Base-by-base conservation (phyloP, 2,797 vertebrate genomes). In the Sternotherus odoratus region DNA sequence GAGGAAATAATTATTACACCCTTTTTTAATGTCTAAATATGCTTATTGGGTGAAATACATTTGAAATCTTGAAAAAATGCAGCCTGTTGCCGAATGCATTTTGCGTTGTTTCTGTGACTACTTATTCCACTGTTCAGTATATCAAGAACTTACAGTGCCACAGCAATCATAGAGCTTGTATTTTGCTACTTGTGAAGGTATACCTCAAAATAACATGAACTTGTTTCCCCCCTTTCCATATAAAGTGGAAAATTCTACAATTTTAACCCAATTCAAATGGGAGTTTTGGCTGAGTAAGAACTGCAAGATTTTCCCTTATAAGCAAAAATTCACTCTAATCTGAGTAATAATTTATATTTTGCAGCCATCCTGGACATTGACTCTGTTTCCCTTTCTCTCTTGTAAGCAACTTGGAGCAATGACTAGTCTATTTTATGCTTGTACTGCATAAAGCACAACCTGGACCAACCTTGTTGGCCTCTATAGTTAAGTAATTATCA, bases 21-120 rank as follows among this genome's bases (percentile, higher is more conserved):
- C 85, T 13, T 2, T 63, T 79, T 63, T 82, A 84, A 91, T 57
- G 57, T 78, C 3, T 13, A 94, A 96, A 91, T 84, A 93, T 10
- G 21, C 78, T 95, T 87, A 83, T 85, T 94, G 92, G 92, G 85
- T 77, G 87, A 74, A 93, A 92, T 57, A 57, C 75, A 54, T 81
- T 89, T 91, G 82, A 95, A 92, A 90, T 82, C 60, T 17, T 93
- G 83, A 90, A 89, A 88, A 79, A 92, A 88, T 92, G 66, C 83
- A 80, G 89, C 54, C 82, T 87, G 80, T 49, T 57, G 15, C 60
- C 82, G 92, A 17, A 93, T 90, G 89, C 79, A 80, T 78, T 94
- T 93, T 91, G 83, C 75, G 48, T 60, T 30, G 36, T 95, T 93
- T 89, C 79, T 94, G 87, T 92, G 88, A 75, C 79, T 85, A 28